Conservation (phyloP, 2,797 vertebrate genomes). For the Eulemur rubriventer region DNA sequence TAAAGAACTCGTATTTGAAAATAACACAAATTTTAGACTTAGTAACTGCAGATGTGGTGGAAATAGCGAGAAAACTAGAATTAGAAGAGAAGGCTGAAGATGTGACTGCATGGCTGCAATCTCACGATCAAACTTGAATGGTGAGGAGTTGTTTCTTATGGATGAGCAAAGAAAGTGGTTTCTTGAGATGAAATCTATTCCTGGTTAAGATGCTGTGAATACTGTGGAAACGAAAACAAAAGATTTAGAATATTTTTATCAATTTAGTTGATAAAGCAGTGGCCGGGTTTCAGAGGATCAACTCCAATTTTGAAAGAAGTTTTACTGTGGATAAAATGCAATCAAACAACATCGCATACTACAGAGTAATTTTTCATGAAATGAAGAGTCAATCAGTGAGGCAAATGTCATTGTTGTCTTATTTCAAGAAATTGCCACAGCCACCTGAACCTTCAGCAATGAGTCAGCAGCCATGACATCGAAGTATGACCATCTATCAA, state of each 20-base stretch:
- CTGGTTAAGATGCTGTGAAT: background rate
- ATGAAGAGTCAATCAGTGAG: background rate
- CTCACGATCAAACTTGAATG: background rate
- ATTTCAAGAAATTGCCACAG: background rate
- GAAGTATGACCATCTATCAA: background rate
- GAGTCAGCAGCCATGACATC: background rate
- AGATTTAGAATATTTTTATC: background rate
- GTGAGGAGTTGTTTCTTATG: background rate
- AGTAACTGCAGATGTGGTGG: background rate
- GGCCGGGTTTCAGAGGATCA: background rate
- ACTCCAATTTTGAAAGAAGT: background rate
- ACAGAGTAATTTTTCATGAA: background rate
- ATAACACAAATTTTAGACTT: too few relatives aligned
- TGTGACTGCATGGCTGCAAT: background rate
- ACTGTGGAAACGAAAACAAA: background rate
- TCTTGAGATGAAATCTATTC: background rate
- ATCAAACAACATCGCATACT: background rate
- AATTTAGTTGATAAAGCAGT: background rate
- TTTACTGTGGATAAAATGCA: background rate
- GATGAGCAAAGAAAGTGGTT: background rate
- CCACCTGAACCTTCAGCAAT: background rate
- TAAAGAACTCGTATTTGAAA: too few relatives aligned
- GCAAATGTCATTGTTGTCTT: background rate
- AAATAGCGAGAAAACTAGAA: background rate
- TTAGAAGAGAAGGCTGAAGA: background rate